Evolutionary conservation across 64 coral and sea anemone species (phyloP), one percentile per base, ranked within the genome.

Genomic region (Stichodactyla mertensii): DNA sequence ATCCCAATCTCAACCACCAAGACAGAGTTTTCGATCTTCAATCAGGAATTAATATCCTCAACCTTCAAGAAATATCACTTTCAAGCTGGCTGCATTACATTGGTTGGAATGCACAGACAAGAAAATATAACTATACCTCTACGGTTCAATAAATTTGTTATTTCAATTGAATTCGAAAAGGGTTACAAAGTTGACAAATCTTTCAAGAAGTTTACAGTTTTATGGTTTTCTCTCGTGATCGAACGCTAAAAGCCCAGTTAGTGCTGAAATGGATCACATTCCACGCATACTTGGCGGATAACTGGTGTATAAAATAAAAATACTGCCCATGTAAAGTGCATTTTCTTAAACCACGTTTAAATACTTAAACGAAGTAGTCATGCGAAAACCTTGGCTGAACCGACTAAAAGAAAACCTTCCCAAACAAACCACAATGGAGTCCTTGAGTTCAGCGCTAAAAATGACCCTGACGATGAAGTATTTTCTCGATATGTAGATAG

Each of bases 221-320:
- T 27, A 23, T 74, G 69, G 69, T 9, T 74, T 74, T 74, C 10
- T 74, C 19, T 74, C 36, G 53, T 55, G 78, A 81, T 53, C 51
- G 78, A 53, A 52, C 12, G 78, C 13, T 81, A 52, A 55, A 81
- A 81, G 53, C 36, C 78, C 51, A 55, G 55, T 55, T 53, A 81
- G 51, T 81, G 78, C 78, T 81, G 78, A 81, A 81, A 81, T 81
- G 78, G 78, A 81, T 53, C 15, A 81, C 78, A 81, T 81, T 81
- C 78, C 78, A 55, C 15, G 54, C 78, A 81, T 81, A 53, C 52
- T 22, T 81, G 51, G 14, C 20, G 53, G 78, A 81, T 81, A 81
- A 81, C 78, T 28, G 16, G n/a, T 53, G 36, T 53, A 53, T 53
- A 6, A 55, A 53, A 52, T 81, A 55, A 81, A 81, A 81, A 81